phyloP scores from a whole-genome alignment of 2,797 vertebrate genomes.

The Octomys mimax region DNA sequence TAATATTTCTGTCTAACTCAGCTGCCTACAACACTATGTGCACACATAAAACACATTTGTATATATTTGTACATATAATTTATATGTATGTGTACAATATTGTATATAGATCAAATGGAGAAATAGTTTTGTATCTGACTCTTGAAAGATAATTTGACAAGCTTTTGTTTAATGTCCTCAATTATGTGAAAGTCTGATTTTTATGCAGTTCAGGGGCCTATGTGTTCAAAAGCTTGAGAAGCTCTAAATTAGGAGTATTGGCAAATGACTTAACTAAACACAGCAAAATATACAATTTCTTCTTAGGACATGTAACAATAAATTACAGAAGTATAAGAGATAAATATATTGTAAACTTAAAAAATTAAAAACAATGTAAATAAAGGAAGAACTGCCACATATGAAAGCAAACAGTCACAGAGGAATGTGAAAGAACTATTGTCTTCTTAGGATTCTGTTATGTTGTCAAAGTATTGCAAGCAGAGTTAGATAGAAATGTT shows the following conservation, averaged over 20 bases:
- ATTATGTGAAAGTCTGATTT: background rate
- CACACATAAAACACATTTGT: no score
- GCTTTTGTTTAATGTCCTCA: background rate
- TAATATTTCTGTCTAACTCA: no score
- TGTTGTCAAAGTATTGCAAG: no score
- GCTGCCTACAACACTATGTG: no score
- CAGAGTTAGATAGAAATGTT: no score
- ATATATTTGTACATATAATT: no score
- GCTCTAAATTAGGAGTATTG: background rate
- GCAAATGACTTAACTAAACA: background rate
- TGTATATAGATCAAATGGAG: background rate
- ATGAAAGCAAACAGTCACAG: background rate
- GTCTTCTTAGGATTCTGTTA: background rate
- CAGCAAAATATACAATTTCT: background rate
- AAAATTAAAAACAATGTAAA: constrained; percentile 9
- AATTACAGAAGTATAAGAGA: background rate
- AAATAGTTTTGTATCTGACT: background rate
- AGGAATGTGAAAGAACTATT: background rate
- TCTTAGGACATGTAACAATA: background rate
- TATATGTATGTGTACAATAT: background rate
- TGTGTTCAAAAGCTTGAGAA: background rate
- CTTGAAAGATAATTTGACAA: background rate
- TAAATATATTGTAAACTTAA: background rate
- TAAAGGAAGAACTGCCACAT: background rate
- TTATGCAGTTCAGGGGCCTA: background rate